phyloP scores from a whole-genome alignment of 1,140 invertebrate genomes.

The Anastrepha ludens region DNA sequence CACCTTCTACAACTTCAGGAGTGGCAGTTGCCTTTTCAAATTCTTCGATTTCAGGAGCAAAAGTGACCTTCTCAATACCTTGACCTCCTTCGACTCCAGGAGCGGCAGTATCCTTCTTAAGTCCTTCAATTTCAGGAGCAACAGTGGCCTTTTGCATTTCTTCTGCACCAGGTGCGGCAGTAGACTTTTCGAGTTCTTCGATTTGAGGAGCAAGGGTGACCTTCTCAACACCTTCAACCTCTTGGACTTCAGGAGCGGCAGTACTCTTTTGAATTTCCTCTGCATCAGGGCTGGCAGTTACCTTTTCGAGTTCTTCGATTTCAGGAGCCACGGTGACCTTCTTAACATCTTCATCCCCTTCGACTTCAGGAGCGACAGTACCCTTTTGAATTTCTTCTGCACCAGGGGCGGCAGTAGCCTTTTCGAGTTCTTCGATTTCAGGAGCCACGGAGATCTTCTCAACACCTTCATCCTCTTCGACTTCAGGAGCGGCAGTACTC shows the following conservation, averaged over 20 bases:
- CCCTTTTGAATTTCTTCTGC: too few species aligned
- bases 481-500: not conserved
- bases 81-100: not conserved
- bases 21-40: conserved; percentile 55
- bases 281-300: not conserved
- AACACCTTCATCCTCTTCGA: conserved; percentile 54
- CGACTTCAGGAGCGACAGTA: not conserved
- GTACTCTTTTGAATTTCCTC: not conserved
- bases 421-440: not conserved
- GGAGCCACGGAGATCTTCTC: conserved; percentile 56
- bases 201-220: not conserved
- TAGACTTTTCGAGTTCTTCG: not conserved
- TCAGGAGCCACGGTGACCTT: conserved; percentile 48
- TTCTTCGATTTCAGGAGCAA: conserved; percentile 50
- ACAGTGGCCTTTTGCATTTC: conserved; percentile 55
- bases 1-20: not conserved
- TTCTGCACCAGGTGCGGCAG: not conserved
- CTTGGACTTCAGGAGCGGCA: not conserved
- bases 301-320: not conserved
- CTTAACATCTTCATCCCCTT: conserved; percentile 1
- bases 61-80: not conserved
- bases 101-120: not conserved
- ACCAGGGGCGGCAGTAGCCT: not conserved
- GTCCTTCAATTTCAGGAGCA: not conserved
- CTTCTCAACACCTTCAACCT: not conserved